Evolutionary conservation across 2,888 invertebrate genomes (phyloP).

Genomic region (Danaus chrysippus): DNA sequence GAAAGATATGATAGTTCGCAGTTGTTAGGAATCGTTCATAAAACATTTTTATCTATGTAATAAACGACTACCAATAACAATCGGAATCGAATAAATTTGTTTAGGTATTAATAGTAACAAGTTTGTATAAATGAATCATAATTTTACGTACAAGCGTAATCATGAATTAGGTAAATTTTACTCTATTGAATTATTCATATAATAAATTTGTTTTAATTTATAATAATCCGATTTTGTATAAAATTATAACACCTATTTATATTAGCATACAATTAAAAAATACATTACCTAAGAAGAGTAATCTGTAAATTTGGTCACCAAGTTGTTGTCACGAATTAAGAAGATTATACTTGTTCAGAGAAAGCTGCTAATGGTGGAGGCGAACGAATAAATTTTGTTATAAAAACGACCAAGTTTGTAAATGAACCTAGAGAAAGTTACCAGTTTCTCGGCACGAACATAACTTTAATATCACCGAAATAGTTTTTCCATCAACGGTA

Average conservation of each 20-base stretch:
- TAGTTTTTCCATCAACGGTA: not conserved
- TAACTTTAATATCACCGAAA: not conserved
- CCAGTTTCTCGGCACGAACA: conserved; percentile 4
- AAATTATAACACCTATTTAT: not conserved
- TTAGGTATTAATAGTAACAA: no score
- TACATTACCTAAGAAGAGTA: not conserved
- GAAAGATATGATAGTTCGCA: not conserved
- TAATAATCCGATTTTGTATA: not conserved
- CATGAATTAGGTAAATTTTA: no score
- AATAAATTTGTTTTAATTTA: not conserved
- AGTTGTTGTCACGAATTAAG: conserved; percentile 23
- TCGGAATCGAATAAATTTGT: no score
- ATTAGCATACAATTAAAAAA: not conserved
- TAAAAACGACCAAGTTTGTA: conserved; percentile 16
- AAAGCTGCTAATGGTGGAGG: conserved; percentile 30
- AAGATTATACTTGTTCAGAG: conserved; percentile 29
- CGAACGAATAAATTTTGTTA: conserved; percentile 31
- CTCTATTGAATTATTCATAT: no score
- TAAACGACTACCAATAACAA: no score
- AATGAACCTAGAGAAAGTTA: conserved; percentile 22
- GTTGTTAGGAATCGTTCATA: no score
- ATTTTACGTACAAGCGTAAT: no score
- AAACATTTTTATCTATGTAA: no score
- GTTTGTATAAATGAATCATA: no score
- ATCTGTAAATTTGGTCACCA: not conserved